Conservation (phyloP, 2,113 vertebrate species). For the Mobula hypostoma region DNA sequence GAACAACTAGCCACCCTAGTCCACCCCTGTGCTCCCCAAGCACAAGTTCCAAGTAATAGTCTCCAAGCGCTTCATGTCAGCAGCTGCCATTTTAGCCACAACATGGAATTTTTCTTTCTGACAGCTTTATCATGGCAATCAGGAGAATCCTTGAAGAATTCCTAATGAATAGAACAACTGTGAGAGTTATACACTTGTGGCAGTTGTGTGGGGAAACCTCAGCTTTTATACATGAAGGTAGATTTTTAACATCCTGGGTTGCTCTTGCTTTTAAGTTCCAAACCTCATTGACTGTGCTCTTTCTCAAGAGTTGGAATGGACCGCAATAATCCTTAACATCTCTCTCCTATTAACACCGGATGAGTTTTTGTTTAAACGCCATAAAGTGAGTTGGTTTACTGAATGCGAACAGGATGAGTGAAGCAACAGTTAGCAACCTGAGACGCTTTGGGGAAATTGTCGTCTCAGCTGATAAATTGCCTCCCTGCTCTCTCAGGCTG, state of each 20-base stretch:
- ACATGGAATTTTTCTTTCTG: not conserved
- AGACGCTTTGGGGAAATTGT: conserved; percentile 7
- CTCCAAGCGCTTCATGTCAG: not conserved
- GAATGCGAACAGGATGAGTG: conserved; percentile 4
- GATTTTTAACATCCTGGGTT: not conserved
- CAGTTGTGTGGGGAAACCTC: not conserved
- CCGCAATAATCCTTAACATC: not conserved
- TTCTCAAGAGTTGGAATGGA: not conserved
- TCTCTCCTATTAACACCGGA: not conserved
- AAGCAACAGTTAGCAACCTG: not conserved
- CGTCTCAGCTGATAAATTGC: not conserved
- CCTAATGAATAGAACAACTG: not conserved
- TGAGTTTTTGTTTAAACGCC: not conserved
- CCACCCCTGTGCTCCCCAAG: not conserved
- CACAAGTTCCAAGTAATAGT: not conserved
- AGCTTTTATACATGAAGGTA: not conserved
- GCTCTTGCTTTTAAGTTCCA: not conserved
- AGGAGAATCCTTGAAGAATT: not conserved
- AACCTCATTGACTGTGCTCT: no score
- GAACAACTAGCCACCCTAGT: no score
- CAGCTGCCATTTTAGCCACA: not conserved
- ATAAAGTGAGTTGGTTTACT: not conserved
- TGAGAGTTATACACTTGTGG: no score
- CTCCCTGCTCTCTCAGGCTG: not conserved
- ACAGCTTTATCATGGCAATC: not conserved